Evolutionary conservation across 2,113 vertebrate species (phyloP), one percentile per base, ranked within the genome.

Genomic region (Mastomys natalensis): DNA sequence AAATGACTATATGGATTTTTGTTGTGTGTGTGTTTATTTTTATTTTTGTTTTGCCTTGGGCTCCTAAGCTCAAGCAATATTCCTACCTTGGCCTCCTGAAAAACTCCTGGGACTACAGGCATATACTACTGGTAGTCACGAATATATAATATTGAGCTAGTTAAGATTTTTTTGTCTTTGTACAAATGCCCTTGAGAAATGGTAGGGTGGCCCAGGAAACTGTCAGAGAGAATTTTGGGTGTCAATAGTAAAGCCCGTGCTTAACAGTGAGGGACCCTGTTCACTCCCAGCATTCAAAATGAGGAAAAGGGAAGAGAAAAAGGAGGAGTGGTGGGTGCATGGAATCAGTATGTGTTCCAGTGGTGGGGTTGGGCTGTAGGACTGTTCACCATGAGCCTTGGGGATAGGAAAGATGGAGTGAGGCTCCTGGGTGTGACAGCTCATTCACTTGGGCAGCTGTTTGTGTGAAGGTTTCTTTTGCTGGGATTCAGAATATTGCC

Each of bases 371-470:
- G 64, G 60, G 40, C 84, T 68, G n/a, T 64, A 34, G 24, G 60
- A 10, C 0, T 21, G 31, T 40, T 58, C 24, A 29, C 6, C 0
- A 2, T 53, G 78, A 26, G 24, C 12, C 31, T 29, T 1, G 12
- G n/a, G 26, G 19, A 21, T 3, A 4, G 29, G 73, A 34, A 22
- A 7, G 0, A 68, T 21, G 6, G 72, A 45, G 48, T 22, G 70
- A 72, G 53, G 17, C 55, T 24, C 31, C 12, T 70, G 1, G 26
- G 11, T 68, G 48, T n/a, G 22, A 72, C 66, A 26, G 45, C 45
- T 86, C 84, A 66, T 21, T 86, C 29, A 66, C 40, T 48, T 15
- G 62, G 31, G 19, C 87, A 62, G 72, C 34, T 17, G 0, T 21
- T 0, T 6, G 68, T 34, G 31, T 51, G 11, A 45, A 17, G 87